Conservation (phyloP, 2,113 vertebrate genomes). For the Morphnarchus princeps region DNA sequence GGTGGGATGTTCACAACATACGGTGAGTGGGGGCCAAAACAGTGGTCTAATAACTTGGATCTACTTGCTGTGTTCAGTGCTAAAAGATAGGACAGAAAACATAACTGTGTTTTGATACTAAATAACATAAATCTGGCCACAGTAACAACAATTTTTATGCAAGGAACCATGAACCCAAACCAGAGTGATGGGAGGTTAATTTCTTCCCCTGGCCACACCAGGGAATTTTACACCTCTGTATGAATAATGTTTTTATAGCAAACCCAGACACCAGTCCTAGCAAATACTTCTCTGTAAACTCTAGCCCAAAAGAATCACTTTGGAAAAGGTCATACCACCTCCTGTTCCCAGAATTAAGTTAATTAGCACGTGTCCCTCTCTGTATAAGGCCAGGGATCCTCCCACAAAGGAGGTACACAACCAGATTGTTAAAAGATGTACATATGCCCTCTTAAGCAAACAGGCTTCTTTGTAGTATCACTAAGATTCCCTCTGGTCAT, state of each 20-base stretch:
- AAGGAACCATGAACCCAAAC: not conserved
- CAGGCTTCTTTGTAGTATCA: not conserved
- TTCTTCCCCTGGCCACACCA: not conserved
- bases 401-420: conserved; percentile 35
- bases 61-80: not conserved
- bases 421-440: conserved; percentile 37
- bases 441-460: conserved; percentile 22
- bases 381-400: conserved; percentile 11
- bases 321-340: conserved; percentile 45
- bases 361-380: conserved; percentile 42
- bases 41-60: not conserved
- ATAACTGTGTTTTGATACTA: not conserved
- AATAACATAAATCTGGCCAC: not conserved
- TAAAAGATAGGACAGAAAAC: not conserved
- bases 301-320: conserved; percentile 24
- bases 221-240: not conserved
- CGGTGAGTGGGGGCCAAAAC: not conserved
- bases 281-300: conserved; percentile 23
- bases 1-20: not conserved
- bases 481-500: conserved; percentile 4
- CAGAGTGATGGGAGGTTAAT: not conserved
- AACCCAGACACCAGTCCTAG: not conserved
- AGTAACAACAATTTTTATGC: not conserved
- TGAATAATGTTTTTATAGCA: conserved; percentile 3
- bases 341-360: conserved; percentile 40